A percentile compares a stretch with the other conserved stretches of the same genome.
Evolutionary conservation across 2,113 vertebrate species (phyloP).

Genomic region (Marcusenius ussheri): DNA sequence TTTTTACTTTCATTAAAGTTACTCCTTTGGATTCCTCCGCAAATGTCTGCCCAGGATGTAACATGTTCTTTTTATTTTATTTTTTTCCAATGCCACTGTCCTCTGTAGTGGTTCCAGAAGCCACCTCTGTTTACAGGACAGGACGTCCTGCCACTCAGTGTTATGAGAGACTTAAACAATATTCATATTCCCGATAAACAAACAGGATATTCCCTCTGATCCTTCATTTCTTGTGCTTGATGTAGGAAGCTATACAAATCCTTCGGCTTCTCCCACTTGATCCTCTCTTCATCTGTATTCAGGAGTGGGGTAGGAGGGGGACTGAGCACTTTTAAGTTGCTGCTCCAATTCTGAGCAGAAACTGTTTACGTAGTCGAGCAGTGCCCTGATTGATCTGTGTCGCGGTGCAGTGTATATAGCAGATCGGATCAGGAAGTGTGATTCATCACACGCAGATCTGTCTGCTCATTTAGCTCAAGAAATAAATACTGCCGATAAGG

Average conservation of each 20-base stretch:
- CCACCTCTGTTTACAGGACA: not conserved
- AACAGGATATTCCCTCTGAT: not conserved
- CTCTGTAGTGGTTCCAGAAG: not conserved
- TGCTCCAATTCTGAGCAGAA: not conserved
- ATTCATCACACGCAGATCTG: slow-evolving; percentile 1
- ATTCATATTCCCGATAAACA: not conserved
- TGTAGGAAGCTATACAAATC: not conserved
- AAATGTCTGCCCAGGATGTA: not conserved
- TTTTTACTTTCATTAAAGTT: not conserved
- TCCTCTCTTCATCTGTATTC: slow-evolving; percentile 1
- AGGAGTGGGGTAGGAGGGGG: not conserved
- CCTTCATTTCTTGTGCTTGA: not conserved
- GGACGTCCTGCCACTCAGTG: not conserved
- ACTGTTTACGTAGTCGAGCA: not conserved
- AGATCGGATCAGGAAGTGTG: not conserved
- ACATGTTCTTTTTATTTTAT: not conserved
- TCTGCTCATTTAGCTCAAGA: not conserved
- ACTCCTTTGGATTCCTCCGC: not conserved
- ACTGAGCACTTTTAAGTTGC: not conserved
- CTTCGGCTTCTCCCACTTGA: not conserved
- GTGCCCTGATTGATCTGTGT: not conserved
- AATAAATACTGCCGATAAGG: not conserved
- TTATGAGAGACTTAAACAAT: not conserved
- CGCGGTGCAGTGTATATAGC: not conserved
- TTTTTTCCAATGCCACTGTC: not conserved